Conservation (phyloP, 2,113 vertebrate genomes). For the Chitala chitala region DNA sequence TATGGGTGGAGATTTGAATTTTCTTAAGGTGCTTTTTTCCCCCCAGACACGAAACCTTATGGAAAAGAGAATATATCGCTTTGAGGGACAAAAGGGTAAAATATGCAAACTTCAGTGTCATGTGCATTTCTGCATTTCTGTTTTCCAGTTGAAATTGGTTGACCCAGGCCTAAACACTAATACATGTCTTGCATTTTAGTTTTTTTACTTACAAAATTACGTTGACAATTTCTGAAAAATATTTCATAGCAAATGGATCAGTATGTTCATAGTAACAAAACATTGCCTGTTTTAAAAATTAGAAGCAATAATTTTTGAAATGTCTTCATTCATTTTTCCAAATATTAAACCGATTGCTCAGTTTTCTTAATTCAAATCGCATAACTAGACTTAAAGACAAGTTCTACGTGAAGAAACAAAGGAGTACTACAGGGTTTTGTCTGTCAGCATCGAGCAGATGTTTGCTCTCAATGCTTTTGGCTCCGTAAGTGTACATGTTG, state of each 20-base stretch:
- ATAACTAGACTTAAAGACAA: no score
- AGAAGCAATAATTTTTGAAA: no score
- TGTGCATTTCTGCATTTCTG: neutral
- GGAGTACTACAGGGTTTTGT: no score
- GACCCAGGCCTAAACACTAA: neutral
- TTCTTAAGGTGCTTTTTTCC: no score
- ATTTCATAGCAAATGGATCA: no score
- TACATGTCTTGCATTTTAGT: neutral
- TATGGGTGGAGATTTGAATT: conserved; percentile 12
- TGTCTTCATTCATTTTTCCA: no score
- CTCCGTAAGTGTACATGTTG: neutral
- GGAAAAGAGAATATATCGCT: neutral
- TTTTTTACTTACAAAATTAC: neutral
- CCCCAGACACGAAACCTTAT: neutral
- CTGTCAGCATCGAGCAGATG: neutral
- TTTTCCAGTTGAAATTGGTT: conserved; percentile 11
- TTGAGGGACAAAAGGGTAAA: neutral
- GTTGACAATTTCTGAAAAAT: neutral
- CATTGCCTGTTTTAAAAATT: no score
- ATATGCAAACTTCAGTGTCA: neutral
- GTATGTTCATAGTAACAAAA: no score
- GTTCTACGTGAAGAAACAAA: no score
- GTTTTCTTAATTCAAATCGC: no score
- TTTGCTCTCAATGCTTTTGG: neutral
- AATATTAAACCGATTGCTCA: no score